Evolutionary conservation across 2,113 vertebrate genomes (phyloP).

Genomic region (Anarhynchus alexandrinus): DNA sequence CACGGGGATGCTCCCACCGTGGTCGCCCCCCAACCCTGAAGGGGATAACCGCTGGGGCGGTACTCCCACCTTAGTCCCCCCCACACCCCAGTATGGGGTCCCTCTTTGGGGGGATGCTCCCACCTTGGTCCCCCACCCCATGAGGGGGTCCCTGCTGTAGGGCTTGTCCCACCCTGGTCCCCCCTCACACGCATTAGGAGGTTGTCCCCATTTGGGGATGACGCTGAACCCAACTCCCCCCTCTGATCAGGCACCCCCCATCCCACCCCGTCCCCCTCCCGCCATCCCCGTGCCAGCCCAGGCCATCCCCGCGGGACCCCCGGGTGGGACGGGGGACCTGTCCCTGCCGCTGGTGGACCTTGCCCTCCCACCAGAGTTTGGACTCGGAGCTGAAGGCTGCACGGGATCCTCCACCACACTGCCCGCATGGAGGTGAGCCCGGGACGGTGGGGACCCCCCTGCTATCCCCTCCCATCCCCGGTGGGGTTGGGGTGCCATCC

Average conservation of each 20-base stretch:
- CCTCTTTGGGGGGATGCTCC: not conserved
- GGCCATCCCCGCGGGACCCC: not conserved
- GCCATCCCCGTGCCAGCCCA: not conserved
- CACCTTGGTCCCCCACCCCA: not conserved
- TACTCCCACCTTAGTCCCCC: not conserved
- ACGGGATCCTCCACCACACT: not conserved
- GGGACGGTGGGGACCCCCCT: rapidly evolving
- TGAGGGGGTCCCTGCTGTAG: not conserved
- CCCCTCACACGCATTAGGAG: too few species aligned
- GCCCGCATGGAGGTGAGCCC: not conserved
- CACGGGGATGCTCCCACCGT: not conserved
- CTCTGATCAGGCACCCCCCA: too few species aligned
- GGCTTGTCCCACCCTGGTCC: not conserved
- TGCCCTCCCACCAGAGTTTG: not conserved
- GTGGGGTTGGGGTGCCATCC: not conserved
- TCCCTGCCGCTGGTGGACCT: not conserved
- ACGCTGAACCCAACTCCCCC: not conserved
- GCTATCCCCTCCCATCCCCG: too few species aligned
- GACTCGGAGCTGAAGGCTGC: not conserved
- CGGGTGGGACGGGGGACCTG: not conserved
- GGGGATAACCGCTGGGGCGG: too few species aligned
- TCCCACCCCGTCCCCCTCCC: not conserved
- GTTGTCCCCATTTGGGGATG: rapidly evolving
- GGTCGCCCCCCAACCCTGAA: not conserved
- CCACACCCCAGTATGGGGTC: not conserved